Evolutionary conservation across 2,113 vertebrate species (phyloP), one percentile per base, ranked within the genome.

Genomic region (Donacobius atricapilla): DNA sequence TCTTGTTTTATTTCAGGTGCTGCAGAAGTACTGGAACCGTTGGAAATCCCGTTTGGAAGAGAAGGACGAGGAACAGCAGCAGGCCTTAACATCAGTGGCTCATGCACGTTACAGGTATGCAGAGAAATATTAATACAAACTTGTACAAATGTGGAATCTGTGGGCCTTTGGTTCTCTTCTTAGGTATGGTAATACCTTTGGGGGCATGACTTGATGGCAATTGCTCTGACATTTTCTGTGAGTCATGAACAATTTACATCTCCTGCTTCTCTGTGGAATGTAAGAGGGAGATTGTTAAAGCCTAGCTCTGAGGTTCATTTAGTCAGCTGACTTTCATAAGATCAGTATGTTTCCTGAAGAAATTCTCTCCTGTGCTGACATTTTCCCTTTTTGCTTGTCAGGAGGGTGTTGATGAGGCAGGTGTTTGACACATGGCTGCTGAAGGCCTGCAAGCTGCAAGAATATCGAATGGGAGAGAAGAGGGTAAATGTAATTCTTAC

Each of bases 41-140:
- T 99, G 99, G 99, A 98, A 97, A 69, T 92, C 83, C 48, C 58
- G 35, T 45, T 60, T 98, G 40, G 99, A 99, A 85, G 97, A 98
- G 92, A 97, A 96, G 65, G 98, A 99, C 84, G 98, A 99, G 24
- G 63, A 87, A 30, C 77, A 87, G 39, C 97, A 98, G 66, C 96
- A 96, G 21, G 76, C 97, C 11, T 94, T 97, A 25, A 96, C 91
- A 28, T 57, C 64, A 31, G 66, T 94, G 45, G 98, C 98, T 80
- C 45, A 35, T 56, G 91, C 47, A 19, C 98, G 69, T 76, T 98
- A 98, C 77, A 98, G 98, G 99, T 99, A 68, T 0, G 3, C 28
- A 68, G 63, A 56, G 37, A 53, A 73, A n/a, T 61, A 51, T 15
- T 63, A 7, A 48, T 56, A 30, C 15, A 30, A 37, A 53, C 28